Evolutionary conservation across 2,888 invertebrate genomes (phyloP).

Genomic region (Epinotia ramella): DNA sequence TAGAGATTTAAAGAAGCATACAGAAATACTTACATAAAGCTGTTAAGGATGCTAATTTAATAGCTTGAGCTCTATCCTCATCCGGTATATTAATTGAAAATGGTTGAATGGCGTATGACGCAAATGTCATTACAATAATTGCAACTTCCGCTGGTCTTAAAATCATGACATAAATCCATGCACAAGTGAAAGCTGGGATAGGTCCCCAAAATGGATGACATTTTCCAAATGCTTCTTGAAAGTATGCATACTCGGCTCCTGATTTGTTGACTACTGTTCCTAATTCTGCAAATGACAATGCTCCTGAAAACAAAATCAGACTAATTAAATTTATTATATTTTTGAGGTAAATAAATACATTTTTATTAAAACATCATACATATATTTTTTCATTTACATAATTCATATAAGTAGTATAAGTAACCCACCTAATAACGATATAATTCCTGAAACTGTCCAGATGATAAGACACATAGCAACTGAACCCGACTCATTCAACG

Average conservation of each 20-base stretch:
- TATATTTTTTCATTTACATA: not conserved
- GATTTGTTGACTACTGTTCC: conserved; percentile 92
- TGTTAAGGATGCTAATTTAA: conserved; percentile 87
- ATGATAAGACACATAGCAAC: conserved; percentile 91
- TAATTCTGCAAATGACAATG: conserved; percentile 92
- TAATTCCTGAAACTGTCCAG: conserved; percentile 91
- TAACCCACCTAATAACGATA: conserved; percentile 91
- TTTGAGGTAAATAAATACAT: conserved; percentile 18
- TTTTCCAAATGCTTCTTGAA: conserved; percentile 89
- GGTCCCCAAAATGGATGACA: conserved; percentile 89
- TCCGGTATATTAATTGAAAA: conserved; percentile 78
- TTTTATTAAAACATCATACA: not conserved
- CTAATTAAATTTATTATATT: conserved; percentile 5
- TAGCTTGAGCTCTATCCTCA: conserved; percentile 77
- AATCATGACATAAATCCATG: conserved; percentile 91
- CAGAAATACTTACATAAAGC: conserved; percentile 85
- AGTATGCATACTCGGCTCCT: conserved; percentile 93
- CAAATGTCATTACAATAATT: conserved; percentile 90
- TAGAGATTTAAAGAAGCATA: too few species aligned
- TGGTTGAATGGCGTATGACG: conserved; percentile 90
- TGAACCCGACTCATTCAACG: conserved; percentile 91
- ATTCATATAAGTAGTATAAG: conserved; percentile 65
- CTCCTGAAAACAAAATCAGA: conserved; percentile 82
- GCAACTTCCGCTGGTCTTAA: conserved; percentile 92
- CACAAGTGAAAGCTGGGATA: conserved; percentile 90